Conservation (phyloP, 1,140 invertebrate genomes). For the Neodiprion lecontei region DNA sequence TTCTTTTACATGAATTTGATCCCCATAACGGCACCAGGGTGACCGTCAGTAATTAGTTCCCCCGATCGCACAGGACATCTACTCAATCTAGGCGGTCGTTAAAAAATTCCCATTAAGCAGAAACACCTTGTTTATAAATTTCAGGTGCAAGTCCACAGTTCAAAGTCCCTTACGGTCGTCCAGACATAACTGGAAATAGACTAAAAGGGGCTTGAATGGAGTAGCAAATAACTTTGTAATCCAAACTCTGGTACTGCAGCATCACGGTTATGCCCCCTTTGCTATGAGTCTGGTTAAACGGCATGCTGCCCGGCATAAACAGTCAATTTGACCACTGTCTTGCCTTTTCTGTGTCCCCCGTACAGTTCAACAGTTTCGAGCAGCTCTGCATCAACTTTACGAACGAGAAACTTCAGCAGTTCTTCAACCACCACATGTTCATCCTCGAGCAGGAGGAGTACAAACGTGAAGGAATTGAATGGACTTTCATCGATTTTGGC, state of each 20-base stretch:
- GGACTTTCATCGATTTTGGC: conserved; percentile 80
- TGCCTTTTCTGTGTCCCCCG: conserved; percentile 22
- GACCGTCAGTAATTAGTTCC: neutral
- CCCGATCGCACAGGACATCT: no score
- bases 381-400: conserved; percentile 78
- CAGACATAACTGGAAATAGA: no score
- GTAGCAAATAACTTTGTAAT: no score
- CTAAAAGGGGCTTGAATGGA: no score
- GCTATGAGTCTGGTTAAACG: neutral
- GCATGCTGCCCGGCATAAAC: neutral
- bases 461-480: conserved; percentile 73
- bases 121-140: no score
- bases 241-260: no score
- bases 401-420: conserved; percentile 77
- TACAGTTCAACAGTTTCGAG: conserved; percentile 63
- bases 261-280: neutral
- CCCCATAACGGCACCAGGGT: neutral
- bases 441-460: conserved; percentile 78
- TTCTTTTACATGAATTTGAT: neutral
- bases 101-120: no score
- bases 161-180: no score
- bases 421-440: conserved; percentile 81
- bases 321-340: neutral
- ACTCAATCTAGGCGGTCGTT: no score
- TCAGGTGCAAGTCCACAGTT: no score